These are phyloP conservation scores for Harpagifer antarcticus DNA, from an alignment of 2,797 vertebrate genomes.

Conservation along the genomic window DNA sequence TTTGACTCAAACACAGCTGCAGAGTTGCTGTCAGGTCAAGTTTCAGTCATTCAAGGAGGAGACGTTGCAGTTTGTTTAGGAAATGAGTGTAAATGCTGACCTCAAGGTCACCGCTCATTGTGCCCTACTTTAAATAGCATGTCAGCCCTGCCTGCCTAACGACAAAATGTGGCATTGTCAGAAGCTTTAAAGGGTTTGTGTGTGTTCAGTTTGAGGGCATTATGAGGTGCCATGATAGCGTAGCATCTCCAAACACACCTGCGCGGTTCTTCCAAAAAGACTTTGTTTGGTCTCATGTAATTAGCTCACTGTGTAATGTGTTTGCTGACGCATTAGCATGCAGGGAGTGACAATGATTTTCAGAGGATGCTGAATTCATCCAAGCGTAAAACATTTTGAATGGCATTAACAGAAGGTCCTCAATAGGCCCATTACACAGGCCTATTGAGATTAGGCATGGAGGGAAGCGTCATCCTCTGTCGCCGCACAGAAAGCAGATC, in stretches of 20 bases:
- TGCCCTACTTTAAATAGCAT: constrained; percentile 71
- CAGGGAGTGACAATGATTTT: constrained; percentile 48
- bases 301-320: constrained; percentile 54
- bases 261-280: constrained; percentile 63
- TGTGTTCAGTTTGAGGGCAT: constrained; percentile 70
- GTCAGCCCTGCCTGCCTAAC: constrained; percentile 61
- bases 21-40: constrained; percentile 63
- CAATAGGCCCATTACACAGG: background rate
- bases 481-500: background rate
- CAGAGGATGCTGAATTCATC: constrained; percentile 29
- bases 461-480: background rate
- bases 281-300: constrained; percentile 57
- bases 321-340: constrained; percentile 66
- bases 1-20: constrained; percentile 83
- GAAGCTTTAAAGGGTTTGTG: constrained; percentile 65
- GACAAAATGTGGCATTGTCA: constrained; percentile 73
- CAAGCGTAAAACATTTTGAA: constrained; percentile 29
- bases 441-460: constrained; percentile 6
- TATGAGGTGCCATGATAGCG: constrained; percentile 63
- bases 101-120: constrained; percentile 78
- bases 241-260: constrained; percentile 83
- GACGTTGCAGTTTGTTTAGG: constrained; percentile 83
- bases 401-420: constrained; percentile 12
- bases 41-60: constrained; percentile 75
- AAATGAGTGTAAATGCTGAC: constrained; percentile 81